Percentiles rank a stretch among this genome's conserved stretches.
Evolutionary conservation across 2,888 invertebrate genomes (phyloP).

Genomic region (Lasioglossum figueresi): DNA sequence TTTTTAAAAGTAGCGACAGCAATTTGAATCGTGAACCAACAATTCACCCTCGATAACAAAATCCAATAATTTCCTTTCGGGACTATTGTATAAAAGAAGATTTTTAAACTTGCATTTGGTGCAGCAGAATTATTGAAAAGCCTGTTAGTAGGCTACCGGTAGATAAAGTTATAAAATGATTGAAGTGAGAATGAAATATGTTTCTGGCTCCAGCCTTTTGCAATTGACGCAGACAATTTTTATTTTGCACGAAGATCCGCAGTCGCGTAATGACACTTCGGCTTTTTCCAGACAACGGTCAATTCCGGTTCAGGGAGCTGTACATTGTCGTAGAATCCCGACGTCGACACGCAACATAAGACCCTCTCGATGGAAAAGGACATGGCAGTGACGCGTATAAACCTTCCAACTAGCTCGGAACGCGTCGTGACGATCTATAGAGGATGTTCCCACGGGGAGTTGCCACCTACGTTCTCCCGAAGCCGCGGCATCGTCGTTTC

Average conservation of each 20-base stretch:
- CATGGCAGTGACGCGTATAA: conserved; percentile 32
- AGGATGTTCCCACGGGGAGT: conserved; percentile 45
- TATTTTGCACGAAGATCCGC: background rate
- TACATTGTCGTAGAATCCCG: background rate
- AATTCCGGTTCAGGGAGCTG: conserved; percentile 1
- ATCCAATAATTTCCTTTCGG: too few species aligned
- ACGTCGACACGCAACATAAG: background rate
- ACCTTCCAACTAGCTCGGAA: conserved; percentile 32
- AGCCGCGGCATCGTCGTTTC: conserved; percentile 29
- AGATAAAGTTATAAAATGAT: too few species aligned
- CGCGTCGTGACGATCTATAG: conserved; percentile 27
- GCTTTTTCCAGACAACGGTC: background rate
- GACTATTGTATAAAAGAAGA: too few species aligned
- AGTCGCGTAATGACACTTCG: background rate
- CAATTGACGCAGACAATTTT: too few species aligned
- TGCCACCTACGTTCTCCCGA: conserved; percentile 23
- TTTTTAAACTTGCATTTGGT: too few species aligned
- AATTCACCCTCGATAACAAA: too few species aligned
- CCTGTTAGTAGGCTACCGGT: too few species aligned
- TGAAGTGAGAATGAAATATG: too few species aligned
- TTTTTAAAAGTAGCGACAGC: too few species aligned
- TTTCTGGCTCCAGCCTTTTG: too few species aligned
- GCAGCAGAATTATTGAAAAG: too few species aligned
- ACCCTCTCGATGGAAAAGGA: conserved; percentile 17
- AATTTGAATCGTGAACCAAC: too few species aligned